Evolutionary conservation across 64 coral and sea anemone genomes (phyloP), one percentile per base, ranked within the genome.

Genomic region (Orbicella faveolata): DNA sequence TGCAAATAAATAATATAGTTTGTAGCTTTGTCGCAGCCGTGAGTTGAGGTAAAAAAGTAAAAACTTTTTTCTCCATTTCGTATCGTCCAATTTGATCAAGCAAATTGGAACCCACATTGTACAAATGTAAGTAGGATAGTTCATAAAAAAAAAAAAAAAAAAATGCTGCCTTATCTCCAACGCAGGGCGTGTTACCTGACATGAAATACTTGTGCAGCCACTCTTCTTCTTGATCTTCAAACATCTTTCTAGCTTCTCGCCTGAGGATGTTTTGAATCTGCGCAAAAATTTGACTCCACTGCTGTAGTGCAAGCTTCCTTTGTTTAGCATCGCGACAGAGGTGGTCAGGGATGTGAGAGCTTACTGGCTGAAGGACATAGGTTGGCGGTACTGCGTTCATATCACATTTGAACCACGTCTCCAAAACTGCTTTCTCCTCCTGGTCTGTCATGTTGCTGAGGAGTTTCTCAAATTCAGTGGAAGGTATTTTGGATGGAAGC

Each of bases 121-220:
- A 48, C 5, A 3, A 5, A 48, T 48, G 44, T 48, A 48, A 3
- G 30, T 30, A 30, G 30, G 30, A 30, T 30, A 30, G 30, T 30
- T 30, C 30, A 30, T 30, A 30, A n/a, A n/a, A n/a, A n/a, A n/a
- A n/a, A n/a, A n/a, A n/a, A n/a, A n/a, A n/a, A n/a, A 30, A 30
- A 23, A 19, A 2, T 61, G 23, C 12, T 6, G 14, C 0, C 39
- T 19, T 15, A 25, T 59, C 26, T 34, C 34, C 2, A 19, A 36
- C 16, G 26, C 11, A 35, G 11, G 30, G 21, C 26, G 16, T 68
- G 55, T 33, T 67, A 95, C 94, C 94, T 73, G 94, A 95, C 63
- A 88, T 95, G 68, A 95, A 95, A 80, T 95, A 95, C 79, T 95
- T 95, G 84, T 89, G 90, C 0, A 92, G 65, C 20, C 74, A 19